A percentile compares a stretch with the other conserved stretches of the same genome.
Conservation (phyloP, 2,888 invertebrate species). For the Augochlorella aurata region DNA sequence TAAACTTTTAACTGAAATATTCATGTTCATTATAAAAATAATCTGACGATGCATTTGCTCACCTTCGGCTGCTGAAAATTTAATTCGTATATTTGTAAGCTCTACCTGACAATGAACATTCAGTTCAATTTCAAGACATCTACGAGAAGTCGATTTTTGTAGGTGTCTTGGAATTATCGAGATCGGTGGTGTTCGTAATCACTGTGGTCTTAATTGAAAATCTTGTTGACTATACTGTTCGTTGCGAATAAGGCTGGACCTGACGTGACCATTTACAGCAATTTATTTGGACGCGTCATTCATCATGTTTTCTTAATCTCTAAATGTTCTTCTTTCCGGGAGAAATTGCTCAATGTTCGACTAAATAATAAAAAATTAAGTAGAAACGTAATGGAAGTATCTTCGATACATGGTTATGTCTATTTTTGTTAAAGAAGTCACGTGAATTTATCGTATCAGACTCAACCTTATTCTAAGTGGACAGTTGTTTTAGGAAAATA, state of each 20-base stretch:
- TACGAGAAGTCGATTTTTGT: conserved; percentile 24
- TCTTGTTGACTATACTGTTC: conserved; percentile 20
- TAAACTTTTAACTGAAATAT: not conserved
- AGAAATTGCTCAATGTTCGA: not conserved
- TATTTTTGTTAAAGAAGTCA: not conserved
- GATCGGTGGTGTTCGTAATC: not conserved
- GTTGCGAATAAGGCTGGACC: not conserved
- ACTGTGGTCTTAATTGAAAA: conserved; percentile 15
- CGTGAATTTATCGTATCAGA: not conserved
- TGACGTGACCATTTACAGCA: not conserved
- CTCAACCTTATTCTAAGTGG: not conserved
- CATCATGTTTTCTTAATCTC: not conserved
- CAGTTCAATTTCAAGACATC: conserved; percentile 30
- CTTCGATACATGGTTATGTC: not conserved
- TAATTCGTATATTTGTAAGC: conserved; percentile 5
- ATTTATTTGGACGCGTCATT: not conserved
- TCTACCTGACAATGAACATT: not conserved
- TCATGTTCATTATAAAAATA: not conserved
- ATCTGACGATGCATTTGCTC: not conserved
- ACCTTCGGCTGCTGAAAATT: not conserved
- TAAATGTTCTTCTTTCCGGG: not conserved
- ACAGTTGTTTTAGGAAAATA: conserved; percentile 2
- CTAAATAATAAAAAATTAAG: not conserved
- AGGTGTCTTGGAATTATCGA: conserved; percentile 32
- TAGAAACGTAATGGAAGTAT: not conserved